A percentile compares a stretch with the other conserved stretches of the same genome.
Conservation (phyloP, 2,113 vertebrate genomes). For the Hepsetus odoe region DNA sequence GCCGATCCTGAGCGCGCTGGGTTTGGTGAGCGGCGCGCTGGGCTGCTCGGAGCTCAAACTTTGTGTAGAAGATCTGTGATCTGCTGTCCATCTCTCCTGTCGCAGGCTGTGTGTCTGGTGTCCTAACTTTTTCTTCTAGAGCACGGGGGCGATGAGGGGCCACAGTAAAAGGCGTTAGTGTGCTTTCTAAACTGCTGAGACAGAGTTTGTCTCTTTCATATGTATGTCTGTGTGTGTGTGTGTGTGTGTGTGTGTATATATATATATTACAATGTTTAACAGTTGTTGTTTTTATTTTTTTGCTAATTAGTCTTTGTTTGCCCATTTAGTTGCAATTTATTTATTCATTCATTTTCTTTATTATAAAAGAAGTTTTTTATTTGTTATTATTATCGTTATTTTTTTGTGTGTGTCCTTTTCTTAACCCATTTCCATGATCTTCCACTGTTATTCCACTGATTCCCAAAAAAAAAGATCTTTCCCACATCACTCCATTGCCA, state of each 20-base stretch:
- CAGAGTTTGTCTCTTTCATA: background rate
- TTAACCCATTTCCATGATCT: too few species aligned
- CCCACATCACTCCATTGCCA: too few species aligned
- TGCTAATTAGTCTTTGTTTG: too few species aligned
- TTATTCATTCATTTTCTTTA: too few species aligned
- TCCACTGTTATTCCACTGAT: too few species aligned
- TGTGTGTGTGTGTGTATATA: too few species aligned
- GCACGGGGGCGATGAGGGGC: constrained; percentile 5
- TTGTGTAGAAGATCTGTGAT: constrained; percentile 78
- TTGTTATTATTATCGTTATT: too few species aligned
- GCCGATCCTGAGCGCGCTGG: constrained; percentile 76
- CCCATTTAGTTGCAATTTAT: too few species aligned
- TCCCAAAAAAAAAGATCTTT: too few species aligned
- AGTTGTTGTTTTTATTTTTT: background rate
- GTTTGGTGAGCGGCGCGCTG: constrained; percentile 78
- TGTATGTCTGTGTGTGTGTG: background rate
- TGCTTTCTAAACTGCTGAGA: background rate
- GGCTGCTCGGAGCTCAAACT: constrained; percentile 77
- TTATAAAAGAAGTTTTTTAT: too few species aligned
- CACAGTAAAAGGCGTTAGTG: constrained; percentile 2
- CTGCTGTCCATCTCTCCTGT: constrained; percentile 65
- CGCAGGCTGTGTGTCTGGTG: constrained; percentile 14
- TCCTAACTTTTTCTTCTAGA: constrained; percentile 10
- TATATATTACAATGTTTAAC: background rate
- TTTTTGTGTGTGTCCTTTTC: too few species aligned